phyloP scores from a whole-genome alignment of 2,113 vertebrate species.

The Megatriorchis doriae region DNA sequence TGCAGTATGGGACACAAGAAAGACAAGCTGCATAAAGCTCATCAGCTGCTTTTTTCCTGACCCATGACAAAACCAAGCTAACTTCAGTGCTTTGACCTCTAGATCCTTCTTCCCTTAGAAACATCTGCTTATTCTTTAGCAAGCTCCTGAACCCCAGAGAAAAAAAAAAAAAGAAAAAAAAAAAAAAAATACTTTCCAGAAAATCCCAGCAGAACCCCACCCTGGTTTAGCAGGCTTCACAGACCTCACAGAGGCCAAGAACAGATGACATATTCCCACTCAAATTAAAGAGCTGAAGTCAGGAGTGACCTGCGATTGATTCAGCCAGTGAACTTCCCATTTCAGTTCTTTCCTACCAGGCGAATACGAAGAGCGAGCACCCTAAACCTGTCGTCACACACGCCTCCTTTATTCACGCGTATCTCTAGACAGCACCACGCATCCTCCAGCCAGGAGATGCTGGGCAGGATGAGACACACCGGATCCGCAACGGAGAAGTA shows the following conservation, averaged over 20 bases:
- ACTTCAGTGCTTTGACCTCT: not conserved
- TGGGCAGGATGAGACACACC: not conserved
- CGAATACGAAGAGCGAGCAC: not conserved
- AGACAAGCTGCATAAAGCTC: not conserved
- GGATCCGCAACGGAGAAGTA: not conserved
- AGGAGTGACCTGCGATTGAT: not conserved
- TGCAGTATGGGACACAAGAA: not conserved
- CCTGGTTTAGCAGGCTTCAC: not conserved
- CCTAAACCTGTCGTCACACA: not conserved
- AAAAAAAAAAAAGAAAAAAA: no score
- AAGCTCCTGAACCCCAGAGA: not conserved
- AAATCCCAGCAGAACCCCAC: not conserved
- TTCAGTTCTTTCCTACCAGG: not conserved
- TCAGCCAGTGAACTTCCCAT: not conserved
- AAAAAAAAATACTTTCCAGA: not conserved
- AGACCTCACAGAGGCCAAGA: not conserved
- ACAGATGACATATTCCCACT: not conserved
- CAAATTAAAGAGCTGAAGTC: not conserved
- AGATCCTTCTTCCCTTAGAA: not conserved
- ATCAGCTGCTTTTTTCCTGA: not conserved
- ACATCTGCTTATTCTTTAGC: not conserved
- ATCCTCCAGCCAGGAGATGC: not conserved
- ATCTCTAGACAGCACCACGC: not conserved
- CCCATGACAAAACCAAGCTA: not conserved
- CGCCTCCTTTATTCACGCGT: not conserved